Evolutionary conservation across 2,888 invertebrate genomes (phyloP), one percentile per base, ranked within the genome.

Genomic region (Eumacrocentrus americanus): DNA sequence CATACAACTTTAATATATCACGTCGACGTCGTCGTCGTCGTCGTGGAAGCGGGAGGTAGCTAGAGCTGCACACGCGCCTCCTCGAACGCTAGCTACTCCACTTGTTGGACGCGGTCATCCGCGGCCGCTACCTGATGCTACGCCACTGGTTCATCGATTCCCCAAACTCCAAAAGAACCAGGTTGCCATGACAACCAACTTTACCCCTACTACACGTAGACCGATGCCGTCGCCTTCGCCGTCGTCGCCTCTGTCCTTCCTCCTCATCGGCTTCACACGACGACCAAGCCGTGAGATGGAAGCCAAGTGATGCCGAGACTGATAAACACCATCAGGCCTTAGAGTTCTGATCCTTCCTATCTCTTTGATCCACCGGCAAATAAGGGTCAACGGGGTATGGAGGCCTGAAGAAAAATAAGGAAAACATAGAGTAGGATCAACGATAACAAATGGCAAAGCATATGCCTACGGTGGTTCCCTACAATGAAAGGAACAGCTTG

Each of bases 121-220:
- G 53, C 52, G 52, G 46, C 68, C 64, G 71, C 74, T 75, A 76
- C 77, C 78, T 77, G 76, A 74, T 77, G 76, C 73, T 78, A 80
- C 80, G 78, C 74, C 73, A 78, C 78, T 80, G 80, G 68, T 70
- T 46, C 76, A 80, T 80, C 80, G 80, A 80, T 80, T 64, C 74
- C 75, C 74, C 75, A 73, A 77, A 76, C 76, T 72, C 68, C 67
- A 60, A 67, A 67, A 66, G 66, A 67, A 59, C 63, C 64, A 63
- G 63, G 69, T 70, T 70, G 69, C 58, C 58, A 68, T 65, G 60
- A 47, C 58, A 63, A 64, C 64, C 62, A 60, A 65, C 62, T 64
- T 62, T 59, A 59, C 58, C 58, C 63, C 61, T 66, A 58, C 58
- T 25, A 29, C 59, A 64, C 67, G 71, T 75, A 55, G 44, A 35